Conservation (phyloP, 2,888 invertebrate genomes). For the Aproaerema taeniolella region DNA sequence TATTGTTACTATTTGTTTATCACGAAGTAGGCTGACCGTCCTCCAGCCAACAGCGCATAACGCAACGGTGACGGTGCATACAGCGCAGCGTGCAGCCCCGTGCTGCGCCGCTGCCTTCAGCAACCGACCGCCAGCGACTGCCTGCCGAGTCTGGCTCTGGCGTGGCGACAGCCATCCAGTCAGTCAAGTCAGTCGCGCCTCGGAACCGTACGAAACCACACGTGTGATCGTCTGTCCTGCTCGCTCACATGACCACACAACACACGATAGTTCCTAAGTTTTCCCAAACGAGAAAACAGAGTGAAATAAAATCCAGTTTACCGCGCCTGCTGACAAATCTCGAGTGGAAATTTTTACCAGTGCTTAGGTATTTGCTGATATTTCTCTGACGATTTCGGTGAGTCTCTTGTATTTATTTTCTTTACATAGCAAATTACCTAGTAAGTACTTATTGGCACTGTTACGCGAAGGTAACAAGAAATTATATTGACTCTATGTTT, state of each 20-base stretch:
- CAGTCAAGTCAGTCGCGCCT: slow-evolving; percentile 31
- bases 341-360: slow-evolving; percentile 36
- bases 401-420: slow-evolving; percentile 37
- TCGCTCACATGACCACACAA: not conserved
- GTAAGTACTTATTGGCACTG: slow-evolving; percentile 51
- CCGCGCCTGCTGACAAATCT: slow-evolving; percentile 33
- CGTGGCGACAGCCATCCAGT: not conserved
- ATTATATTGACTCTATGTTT: too few species aligned
- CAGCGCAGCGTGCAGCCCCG: too few species aligned
- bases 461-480: slow-evolving; percentile 26
- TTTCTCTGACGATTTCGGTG: slow-evolving; percentile 30
- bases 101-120: slow-evolving; percentile 11
- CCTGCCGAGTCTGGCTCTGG: too few species aligned
- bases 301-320: slow-evolving; percentile 48
- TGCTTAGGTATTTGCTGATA: too few species aligned
- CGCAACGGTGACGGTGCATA: too few species aligned
- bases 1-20: too few species aligned
- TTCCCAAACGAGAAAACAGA: slow-evolving; percentile 62
- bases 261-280: slow-evolving; percentile 55
- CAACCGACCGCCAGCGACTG: not conserved
- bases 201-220: slow-evolving; percentile 23
- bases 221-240: slow-evolving; percentile 18
- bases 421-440: slow-evolving; percentile 22
- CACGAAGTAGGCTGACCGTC: too few species aligned
- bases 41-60: too few species aligned